Percentiles rank a stretch among this genome's conserved stretches.
phyloP scores from a whole-genome alignment of 2,113 vertebrate genomes.

The Colaptes auratus region DNA sequence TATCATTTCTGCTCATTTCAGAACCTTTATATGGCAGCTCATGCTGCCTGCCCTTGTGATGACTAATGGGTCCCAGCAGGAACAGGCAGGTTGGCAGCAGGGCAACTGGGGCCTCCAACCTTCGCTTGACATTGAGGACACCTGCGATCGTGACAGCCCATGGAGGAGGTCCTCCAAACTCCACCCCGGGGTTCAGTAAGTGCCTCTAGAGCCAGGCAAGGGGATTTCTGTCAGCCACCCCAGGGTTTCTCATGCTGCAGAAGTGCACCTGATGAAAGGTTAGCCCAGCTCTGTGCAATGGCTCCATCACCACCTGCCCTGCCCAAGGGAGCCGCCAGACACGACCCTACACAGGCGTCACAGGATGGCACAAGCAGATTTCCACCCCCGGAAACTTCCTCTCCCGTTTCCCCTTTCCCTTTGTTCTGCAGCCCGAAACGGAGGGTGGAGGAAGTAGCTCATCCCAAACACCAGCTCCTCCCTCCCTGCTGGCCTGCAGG shows the following conservation, averaged over 20 bases:
- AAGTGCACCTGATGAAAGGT: not conserved
- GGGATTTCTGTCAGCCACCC: not conserved
- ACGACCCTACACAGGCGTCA: accelerated
- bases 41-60: not conserved
- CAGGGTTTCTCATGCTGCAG: not conserved
- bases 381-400: not conserved
- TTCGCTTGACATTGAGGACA: not conserved
- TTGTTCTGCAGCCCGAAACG: not conserved
- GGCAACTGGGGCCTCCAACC: not conserved
- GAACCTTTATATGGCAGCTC: slow-evolving; percentile 52
- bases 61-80: slow-evolving; percentile 49
- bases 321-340: not conserved
- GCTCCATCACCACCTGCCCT: not conserved
- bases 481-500: not conserved
- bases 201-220: not conserved
- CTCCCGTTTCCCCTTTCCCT: not conserved
- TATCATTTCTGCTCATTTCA: slow-evolving; percentile 56
- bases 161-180: not conserved
- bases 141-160: not conserved
- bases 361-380: not conserved
- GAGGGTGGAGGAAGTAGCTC: not conserved
- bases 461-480: not conserved
- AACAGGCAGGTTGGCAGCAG: not conserved
- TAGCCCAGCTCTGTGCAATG: not conserved
- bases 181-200: accelerated